Base-by-base conservation (phyloP, 2,888 invertebrate genomes). In the Lamellibrachia satsuma region DNA sequence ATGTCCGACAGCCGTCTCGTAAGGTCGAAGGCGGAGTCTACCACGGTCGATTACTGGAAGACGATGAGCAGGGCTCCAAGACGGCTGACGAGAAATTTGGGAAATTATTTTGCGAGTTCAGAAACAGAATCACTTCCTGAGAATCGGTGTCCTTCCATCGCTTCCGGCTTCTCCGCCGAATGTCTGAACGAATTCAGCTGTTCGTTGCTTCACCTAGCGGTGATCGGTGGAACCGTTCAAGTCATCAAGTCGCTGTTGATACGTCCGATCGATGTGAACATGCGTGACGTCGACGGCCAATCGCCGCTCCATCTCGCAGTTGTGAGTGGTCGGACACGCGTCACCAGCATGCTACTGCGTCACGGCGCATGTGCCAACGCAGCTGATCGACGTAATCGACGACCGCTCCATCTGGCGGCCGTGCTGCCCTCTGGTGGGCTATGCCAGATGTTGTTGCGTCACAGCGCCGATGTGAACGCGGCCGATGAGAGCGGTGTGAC, bases 371-470 rank as follows among this genome's bases (percentile, higher is more conserved):
- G 75, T 22, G 75, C 75, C 11, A 75, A 75, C 75, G 75, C 75
- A 22, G 75, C 11, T 22, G 75, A 75, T n/a, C 75, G 75, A n/a
- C 75, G 75, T 2, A 22, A 75, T 75, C 75, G 75, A 75, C 22
- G 75, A n/a, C 75, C 75, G 75, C 75, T 75, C 75, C 75, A 75
- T 22, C 75, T 75, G 75, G 75, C 75, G 75, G 75, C 75, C 75
- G 22, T 75, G 22, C 22, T 75, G 75, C 75, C 75, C 22, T 75
- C 75, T 75, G 75, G 75, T n/a, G 75, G 75, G n/a, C 15, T 75
- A 3, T 75, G 75, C 22, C 15, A 75, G 75, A 2, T 75, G 75
- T 75, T 75, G 75, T 6, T 75, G 75, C 75, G 75, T 4, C 75
- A 75, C 22, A 22, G n/a, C 75, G 75, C 75, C 75, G 75, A 75